Percentiles rank a stretch among this genome's conserved stretches.
Evolutionary conservation across 2,888 invertebrate genomes (phyloP).

Genomic region (Lampropteryx suffumata): DNA sequence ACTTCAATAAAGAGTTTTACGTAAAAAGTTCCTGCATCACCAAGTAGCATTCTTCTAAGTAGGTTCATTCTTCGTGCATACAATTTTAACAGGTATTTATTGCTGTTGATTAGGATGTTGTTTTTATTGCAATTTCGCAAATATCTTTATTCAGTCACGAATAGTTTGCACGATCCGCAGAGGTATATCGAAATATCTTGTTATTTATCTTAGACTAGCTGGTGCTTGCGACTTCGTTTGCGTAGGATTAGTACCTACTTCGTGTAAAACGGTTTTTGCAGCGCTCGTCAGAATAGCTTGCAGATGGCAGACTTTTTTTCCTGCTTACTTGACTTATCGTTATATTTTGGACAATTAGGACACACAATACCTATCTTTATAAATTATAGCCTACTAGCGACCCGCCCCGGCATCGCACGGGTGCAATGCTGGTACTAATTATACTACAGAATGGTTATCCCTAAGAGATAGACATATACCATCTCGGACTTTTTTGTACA

Average conservation of each 20-base stretch:
- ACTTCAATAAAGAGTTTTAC: not conserved
- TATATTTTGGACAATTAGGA: too few species aligned
- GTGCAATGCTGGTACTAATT: too few species aligned
- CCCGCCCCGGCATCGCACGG: too few species aligned
- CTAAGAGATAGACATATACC: too few species aligned
- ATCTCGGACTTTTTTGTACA: too few species aligned
- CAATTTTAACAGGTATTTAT: slow-evolving; percentile 2
- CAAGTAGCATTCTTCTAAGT: not conserved
- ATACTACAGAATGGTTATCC: too few species aligned
- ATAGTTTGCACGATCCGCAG: slow-evolving; percentile 7
- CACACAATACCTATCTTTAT: too few species aligned
- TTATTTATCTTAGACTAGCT: not conserved
- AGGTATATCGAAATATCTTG: slow-evolving; percentile 9
- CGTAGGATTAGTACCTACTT: not conserved
- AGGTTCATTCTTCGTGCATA: not conserved
- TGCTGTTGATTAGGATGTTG: not conserved
- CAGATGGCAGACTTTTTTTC: too few species aligned
- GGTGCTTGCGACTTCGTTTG: too few species aligned
- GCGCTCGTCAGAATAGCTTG: too few species aligned
- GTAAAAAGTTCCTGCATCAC: not conserved
- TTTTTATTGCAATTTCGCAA: slow-evolving; percentile 12
- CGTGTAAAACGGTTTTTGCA: not conserved
- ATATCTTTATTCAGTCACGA: slow-evolving; percentile 17
- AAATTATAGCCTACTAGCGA: too few species aligned
- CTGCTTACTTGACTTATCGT: too few species aligned